Base-by-base conservation (phyloP, 2,888 invertebrate genomes). In the Ochlodes sylvanus region DNA sequence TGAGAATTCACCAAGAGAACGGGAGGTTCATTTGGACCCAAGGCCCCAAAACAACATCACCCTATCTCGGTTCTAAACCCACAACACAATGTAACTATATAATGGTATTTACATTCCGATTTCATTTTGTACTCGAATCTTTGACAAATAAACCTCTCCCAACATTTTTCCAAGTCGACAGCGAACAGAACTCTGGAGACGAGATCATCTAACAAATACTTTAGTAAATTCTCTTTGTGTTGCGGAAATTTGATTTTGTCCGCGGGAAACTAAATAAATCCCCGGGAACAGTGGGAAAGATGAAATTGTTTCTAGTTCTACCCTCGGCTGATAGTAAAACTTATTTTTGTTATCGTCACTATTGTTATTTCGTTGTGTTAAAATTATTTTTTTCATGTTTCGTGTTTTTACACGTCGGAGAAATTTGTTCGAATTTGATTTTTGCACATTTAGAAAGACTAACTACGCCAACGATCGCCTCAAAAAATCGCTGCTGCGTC, bases 241-340 rank as follows among this genome's bases (percentile, higher is more conserved):
- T 50, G 65, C 34, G 72, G 75, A 73, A 73, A 75, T 75, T 73
- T 75, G 75, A 75, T 75, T 55, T 75, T 75, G 71, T 74, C 58
- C 60, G 71, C 70, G 71, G 71, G 70, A 70, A 73, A 72, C 73
- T 72, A 74, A 74, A 71, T 72, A 74, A 72, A 72, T 73, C 70
- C 70, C 34, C 65, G 60, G 73, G 67, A 72, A 73, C 56, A 54
- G 69, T 67, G 73, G 69, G 65, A 62, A 64, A 57, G 58, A 70
- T 69, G 70, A 68, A 66, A 66, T 66, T 66, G 60, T 60, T 60
- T 60, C 52, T 41, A 65, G 38, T 57, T 55, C 32, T 27, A 44
- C 32, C 38, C n/a, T 44, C 42, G 17, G 41, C 41, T 54, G 32
- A 44, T 54, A 54, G 54, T 34, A 34, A 44, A 42, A 60, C 42